Conservation (phyloP, 2,797 vertebrate species). For the Acrossocheilus wenchowensis region DNA sequence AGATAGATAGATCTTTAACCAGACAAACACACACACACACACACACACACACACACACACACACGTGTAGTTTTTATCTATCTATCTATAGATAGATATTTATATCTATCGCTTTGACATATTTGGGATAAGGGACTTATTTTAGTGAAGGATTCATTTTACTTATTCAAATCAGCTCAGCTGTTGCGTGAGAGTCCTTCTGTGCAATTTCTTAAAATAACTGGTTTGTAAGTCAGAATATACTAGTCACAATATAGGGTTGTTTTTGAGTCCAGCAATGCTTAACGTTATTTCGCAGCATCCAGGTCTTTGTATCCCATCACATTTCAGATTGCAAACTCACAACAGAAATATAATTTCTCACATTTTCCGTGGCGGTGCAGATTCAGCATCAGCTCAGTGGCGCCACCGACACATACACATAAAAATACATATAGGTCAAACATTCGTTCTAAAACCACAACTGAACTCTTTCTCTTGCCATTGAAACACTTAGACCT, state of each 20-base stretch:
- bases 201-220: neutral
- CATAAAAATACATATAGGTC: constrained; percentile 1
- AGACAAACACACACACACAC: too few species aligned
- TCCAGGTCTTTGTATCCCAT: neutral
- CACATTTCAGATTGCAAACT: constrained; percentile 29
- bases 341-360: constrained; percentile 37
- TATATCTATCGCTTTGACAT: neutral
- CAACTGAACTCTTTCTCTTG: neutral
- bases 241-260: neutral
- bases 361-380: neutral
- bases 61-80: too few species aligned
- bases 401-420: constrained; percentile 6
- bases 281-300: neutral
- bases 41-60: too few species aligned
- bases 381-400: constrained; percentile 5
- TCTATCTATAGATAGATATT: neutral
- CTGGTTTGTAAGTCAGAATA: neutral
- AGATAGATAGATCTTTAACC: too few species aligned
- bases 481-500: constrained; percentile 13
- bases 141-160: neutral
- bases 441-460: neutral
- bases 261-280: neutral
- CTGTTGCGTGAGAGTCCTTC: neutral
- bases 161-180: neutral
- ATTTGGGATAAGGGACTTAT: neutral